Conservation (phyloP, 2,888 invertebrate genomes). For the Campaea margaritaria region DNA sequence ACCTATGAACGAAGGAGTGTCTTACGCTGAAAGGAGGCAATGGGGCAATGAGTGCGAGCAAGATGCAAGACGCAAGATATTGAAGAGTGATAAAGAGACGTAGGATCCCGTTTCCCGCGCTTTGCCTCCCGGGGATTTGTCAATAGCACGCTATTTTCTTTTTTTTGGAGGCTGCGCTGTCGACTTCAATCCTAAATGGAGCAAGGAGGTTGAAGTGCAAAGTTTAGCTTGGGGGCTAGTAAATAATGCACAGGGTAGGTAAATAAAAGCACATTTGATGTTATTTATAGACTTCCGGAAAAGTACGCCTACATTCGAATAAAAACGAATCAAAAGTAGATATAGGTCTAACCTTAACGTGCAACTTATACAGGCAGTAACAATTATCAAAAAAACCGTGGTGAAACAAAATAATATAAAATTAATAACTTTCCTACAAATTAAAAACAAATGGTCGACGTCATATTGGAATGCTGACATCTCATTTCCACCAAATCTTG, state of each 20-base stretch:
- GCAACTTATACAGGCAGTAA: no score
- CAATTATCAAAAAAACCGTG: no score
- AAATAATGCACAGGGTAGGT: no score
- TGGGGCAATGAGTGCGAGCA: conserved; percentile 48
- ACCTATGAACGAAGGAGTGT: conserved; percentile 44
- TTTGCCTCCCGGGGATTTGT: conserved; percentile 65
- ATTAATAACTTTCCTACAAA: no score
- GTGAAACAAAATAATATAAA: no score
- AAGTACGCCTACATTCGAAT: no score
- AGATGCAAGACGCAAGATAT: conserved; percentile 44
- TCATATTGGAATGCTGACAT: neutral
- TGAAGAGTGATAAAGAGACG: conserved; percentile 50
- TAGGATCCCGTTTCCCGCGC: conserved; percentile 47
- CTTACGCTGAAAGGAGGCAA: conserved; percentile 37
- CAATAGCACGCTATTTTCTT: conserved; percentile 60
- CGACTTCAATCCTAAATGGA: conserved; percentile 63
- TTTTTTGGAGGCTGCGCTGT: conserved; percentile 47
- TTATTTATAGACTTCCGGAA: no score
- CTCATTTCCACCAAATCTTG: conserved; percentile 7
- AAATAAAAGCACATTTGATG: no score
- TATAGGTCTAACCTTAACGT: no score
- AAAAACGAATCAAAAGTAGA: no score
- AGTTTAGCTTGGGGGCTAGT: conserved; percentile 42
- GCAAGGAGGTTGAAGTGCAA: conserved; percentile 51
- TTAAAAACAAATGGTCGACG: no score